A percentile compares a stretch with the other conserved stretches of the same genome.
phyloP scores from a whole-genome alignment of 2,888 invertebrate species.

The Acleris emargana region DNA sequence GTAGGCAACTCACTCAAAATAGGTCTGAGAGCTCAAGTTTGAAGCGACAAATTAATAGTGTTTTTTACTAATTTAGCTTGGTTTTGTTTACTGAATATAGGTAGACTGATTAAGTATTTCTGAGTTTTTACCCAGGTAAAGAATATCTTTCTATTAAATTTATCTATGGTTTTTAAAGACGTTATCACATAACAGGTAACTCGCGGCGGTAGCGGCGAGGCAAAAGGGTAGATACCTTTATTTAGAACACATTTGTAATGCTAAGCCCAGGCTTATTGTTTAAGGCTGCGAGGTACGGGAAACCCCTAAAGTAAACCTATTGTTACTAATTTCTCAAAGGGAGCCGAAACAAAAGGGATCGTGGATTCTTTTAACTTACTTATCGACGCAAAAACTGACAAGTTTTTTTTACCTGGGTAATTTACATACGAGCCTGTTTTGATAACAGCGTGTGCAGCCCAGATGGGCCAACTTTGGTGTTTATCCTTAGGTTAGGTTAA shows the following conservation, averaged over 20 bases:
- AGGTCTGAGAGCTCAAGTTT: too few relatives aligned
- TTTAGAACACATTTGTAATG: slow-evolving; percentile 46
- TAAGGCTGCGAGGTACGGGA: slow-evolving; percentile 55
- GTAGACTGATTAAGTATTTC: too few relatives aligned
- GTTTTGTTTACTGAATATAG: too few relatives aligned
- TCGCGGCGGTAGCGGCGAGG: slow-evolving; percentile 27
- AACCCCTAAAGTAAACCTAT: slow-evolving; percentile 53
- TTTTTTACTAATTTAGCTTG: too few relatives aligned
- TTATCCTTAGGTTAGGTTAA: too few relatives aligned
- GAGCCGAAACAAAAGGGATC: slow-evolving; percentile 52
- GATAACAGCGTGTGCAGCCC: too few relatives aligned
- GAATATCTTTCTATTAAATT: too few relatives aligned
- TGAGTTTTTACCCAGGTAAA: too few relatives aligned
- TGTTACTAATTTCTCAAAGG: slow-evolving; percentile 57
- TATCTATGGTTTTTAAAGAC: not conserved
- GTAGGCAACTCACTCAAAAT: too few relatives aligned
- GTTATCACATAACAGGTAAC: slow-evolving; percentile 28
- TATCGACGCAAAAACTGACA: slow-evolving; percentile 58
- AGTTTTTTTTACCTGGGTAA: slow-evolving; percentile 15
- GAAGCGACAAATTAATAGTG: too few relatives aligned
- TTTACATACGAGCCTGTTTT: slow-evolving; percentile 14
- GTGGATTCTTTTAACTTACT: slow-evolving; percentile 50
- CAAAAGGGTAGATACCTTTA: slow-evolving; percentile 37
- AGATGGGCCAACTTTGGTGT: too few relatives aligned
- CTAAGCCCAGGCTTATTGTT: slow-evolving; percentile 51